Conservation (phyloP, 2,797 vertebrate genomes). For the Eulemur albifrons region DNA sequence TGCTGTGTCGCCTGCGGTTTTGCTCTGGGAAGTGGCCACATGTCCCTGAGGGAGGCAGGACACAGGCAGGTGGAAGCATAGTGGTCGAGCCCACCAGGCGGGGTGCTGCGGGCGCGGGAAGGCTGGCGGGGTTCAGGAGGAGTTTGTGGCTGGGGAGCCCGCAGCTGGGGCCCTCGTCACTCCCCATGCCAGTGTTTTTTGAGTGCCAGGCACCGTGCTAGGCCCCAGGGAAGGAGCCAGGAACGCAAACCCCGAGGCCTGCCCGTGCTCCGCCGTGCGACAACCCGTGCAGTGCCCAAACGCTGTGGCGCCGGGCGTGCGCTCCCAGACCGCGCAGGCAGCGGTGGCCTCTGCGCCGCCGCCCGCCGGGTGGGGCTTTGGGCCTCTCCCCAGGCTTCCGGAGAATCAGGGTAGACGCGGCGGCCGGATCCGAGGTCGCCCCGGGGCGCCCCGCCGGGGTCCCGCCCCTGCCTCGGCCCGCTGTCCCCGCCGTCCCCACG, state of each 20-base stretch:
- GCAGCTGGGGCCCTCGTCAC: neutral
- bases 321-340: neutral
- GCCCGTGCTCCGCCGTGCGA: neutral
- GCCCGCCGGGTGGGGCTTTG: neutral
- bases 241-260: neutral
- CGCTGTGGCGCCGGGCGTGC: neutral
- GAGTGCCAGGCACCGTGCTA: neutral
- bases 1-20: neutral
- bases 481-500: slow-evolving; percentile 12
- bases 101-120: neutral
- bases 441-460: neutral
- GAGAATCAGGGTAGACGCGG: neutral
- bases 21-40: neutral
- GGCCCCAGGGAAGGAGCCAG: neutral
- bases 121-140: neutral
- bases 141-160: neutral
- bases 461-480: neutral
- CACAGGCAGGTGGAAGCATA: neutral
- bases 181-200: neutral
- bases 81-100: accelerated
- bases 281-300: neutral
- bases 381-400: neutral
- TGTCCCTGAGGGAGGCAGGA: neutral
- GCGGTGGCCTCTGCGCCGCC: neutral
- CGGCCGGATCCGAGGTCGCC: neutral